Base-by-base conservation (phyloP, 2,888 invertebrate species). In the Eupeodes latifasciatus region DNA sequence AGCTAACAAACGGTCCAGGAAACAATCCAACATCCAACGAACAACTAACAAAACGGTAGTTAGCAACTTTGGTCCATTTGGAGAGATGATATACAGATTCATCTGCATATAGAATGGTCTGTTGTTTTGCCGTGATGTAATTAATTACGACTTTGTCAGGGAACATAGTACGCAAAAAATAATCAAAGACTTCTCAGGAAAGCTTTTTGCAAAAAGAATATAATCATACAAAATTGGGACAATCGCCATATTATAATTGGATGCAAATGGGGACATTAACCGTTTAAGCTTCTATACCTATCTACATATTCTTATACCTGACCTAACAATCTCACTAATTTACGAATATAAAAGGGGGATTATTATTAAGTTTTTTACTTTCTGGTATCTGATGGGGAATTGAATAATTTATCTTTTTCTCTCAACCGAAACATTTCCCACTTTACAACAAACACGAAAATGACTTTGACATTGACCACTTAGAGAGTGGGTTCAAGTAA, bases 381-480 rank as follows among this genome's bases (percentile, higher is more conserved):
- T 61, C 44, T 66, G 75, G 12, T n/a, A 57, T 66, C 57, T 53
- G 78, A 14, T 27, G 27, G 27, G 27, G 44, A 84, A 85, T 71
- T 80, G 80, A 71, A 74, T 75, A 53, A 84, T 75, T 67, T 69
- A 51, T 66, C 36, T 64, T 36, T 1, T 40, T 69, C 7, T n/a
- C 11, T 49, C 36, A 69, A 11, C 11, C 49, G 34, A 49, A 74
- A 12, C 49, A 59, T 61, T 80, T 77, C 76, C 77, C 55, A 55
- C 77, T 77, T 47, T 11, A 10, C 47, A 11, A 55, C 11, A 67
- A 11, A 55, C 11, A 67, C 14, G 55, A 71, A 69, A 88, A 88
- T 88, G 88, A 88, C 85, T 88, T 88, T 88, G 88, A 88, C 88
- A 88, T 88, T 88, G 88, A 81, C 81, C 88, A 81, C 57, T 75